These are phyloP conservation scores for Drosophila affinis DNA, from an alignment of 2,888 invertebrate species.

Conservation along the genomic window DNA sequence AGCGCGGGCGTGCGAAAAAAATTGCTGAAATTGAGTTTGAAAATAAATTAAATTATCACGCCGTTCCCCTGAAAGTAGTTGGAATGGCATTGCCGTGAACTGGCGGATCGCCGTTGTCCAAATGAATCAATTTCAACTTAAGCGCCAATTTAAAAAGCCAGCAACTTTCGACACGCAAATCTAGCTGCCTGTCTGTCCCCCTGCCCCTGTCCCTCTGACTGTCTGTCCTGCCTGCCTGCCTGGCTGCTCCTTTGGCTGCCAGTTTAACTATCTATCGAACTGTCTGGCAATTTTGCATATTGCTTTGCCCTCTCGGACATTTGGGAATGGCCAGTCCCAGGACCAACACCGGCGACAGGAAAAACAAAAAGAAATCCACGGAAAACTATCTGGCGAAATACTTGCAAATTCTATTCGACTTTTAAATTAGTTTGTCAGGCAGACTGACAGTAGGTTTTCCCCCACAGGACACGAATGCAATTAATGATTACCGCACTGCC, in stretches of 20 bases:
- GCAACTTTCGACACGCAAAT: constrained; percentile 67
- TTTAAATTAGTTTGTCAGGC: constrained; percentile 73
- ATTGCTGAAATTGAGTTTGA: constrained; percentile 73
- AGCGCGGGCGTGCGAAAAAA: constrained; percentile 43
- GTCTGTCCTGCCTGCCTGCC: constrained; percentile 9
- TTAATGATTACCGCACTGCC: constrained; percentile 47
- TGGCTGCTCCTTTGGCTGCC: constrained; percentile 39
- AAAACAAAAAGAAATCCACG: constrained; percentile 29
- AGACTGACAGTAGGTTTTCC: constrained; percentile 41
- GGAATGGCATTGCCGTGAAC: not conserved
- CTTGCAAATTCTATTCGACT: constrained; percentile 68
- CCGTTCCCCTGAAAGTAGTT: constrained; percentile 66
- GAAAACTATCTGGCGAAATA: constrained; percentile 49
- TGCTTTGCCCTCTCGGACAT: constrained; percentile 42
- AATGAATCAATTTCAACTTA: constrained; percentile 77
- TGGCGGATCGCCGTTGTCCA: constrained; percentile 37
- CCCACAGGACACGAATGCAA: constrained; percentile 48
- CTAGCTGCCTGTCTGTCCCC: constrained; percentile 30
- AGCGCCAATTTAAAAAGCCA: constrained; percentile 72
- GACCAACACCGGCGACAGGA: too few relatives aligned
- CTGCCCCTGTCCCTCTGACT: not conserved
- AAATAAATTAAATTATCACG: constrained; percentile 76
- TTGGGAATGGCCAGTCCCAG: constrained; percentile 12
- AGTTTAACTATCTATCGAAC: constrained; percentile 45
- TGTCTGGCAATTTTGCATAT: constrained; percentile 66